phyloP scores from a whole-genome alignment of 2,888 invertebrate species.

The Drosophila pegasa region DNA sequence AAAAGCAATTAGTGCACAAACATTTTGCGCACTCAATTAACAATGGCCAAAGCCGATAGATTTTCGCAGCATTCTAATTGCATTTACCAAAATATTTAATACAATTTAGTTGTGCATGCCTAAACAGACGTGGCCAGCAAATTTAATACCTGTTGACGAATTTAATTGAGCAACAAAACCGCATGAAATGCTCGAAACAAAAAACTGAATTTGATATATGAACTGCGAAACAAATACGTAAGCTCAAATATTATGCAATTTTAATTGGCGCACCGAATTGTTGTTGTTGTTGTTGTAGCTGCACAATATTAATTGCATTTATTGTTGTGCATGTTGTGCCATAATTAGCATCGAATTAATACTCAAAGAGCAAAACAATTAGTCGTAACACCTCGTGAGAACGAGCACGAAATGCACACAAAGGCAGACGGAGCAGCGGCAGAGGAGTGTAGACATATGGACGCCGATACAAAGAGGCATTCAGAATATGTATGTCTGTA shows the following conservation, averaged over 20 bases:
- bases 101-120: slow-evolving; percentile 47
- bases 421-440: not conserved
- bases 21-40: slow-evolving; percentile 46
- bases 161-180: slow-evolving; percentile 52
- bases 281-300: slow-evolving; percentile 30
- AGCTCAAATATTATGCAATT: slow-evolving; percentile 46
- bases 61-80: slow-evolving; percentile 25
- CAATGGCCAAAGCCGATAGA: slow-evolving; percentile 14
- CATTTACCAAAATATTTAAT: slow-evolving; percentile 30
- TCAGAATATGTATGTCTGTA: not conserved
- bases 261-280: slow-evolving; percentile 50
- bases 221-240: slow-evolving; percentile 30
- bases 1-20: slow-evolving; percentile 31
- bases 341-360: slow-evolving; percentile 76
- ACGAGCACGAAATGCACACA: not conserved
- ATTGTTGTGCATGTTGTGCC: slow-evolving; percentile 66
- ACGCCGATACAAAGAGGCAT: not conserved
- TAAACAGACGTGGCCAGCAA: slow-evolving; percentile 22
- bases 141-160: slow-evolving; percentile 34
- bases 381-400: slow-evolving; percentile 53
- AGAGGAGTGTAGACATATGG: not conserved
- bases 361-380: slow-evolving; percentile 71
- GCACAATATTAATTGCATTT: slow-evolving; percentile 64
- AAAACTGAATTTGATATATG: not conserved
- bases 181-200: not conserved